Evolutionary conservation across 2,797 vertebrate species (phyloP).

Genomic region (Poeciliopsis paucimaculata): DNA sequence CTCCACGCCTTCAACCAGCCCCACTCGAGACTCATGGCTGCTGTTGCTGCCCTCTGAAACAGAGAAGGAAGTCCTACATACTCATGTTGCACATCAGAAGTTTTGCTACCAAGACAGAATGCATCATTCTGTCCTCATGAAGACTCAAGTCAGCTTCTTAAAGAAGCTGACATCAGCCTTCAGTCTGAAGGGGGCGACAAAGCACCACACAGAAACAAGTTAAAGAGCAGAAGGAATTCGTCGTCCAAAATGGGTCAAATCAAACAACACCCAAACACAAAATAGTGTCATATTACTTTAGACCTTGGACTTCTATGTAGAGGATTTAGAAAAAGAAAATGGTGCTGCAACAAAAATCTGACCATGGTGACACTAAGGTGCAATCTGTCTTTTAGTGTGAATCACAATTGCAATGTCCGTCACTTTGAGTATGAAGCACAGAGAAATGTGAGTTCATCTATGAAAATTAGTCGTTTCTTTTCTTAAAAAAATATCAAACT

Average conservation of each 20-base stretch:
- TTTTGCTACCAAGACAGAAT: not conserved
- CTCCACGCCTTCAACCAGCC: slow-evolving; percentile 89
- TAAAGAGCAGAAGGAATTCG: not conserved
- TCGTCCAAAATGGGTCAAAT: not conserved
- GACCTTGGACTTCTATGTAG: not conserved
- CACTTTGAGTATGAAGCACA: too few species aligned
- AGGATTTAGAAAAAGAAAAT: not conserved
- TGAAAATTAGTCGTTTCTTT: too few species aligned
- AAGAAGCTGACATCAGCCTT: not conserved
- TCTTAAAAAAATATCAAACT: too few species aligned
- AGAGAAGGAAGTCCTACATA: not conserved
- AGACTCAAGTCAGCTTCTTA: not conserved
- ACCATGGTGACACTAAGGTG: not conserved
- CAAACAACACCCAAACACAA: not conserved
- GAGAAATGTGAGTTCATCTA: too few species aligned
- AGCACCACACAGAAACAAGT: not conserved
- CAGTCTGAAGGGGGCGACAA: not conserved
- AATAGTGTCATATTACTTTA: not conserved
- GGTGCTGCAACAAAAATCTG: not conserved
- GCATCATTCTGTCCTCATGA: not conserved
- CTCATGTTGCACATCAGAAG: not conserved
- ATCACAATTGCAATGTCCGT: too few species aligned
- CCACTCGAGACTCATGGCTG: slow-evolving; percentile 95
- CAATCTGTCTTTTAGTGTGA: not conserved
- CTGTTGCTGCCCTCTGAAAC: slow-evolving; percentile 96